Evolutionary conservation across 2,797 vertebrate species (phyloP).

Genomic region (Trematomus bernacchii): DNA sequence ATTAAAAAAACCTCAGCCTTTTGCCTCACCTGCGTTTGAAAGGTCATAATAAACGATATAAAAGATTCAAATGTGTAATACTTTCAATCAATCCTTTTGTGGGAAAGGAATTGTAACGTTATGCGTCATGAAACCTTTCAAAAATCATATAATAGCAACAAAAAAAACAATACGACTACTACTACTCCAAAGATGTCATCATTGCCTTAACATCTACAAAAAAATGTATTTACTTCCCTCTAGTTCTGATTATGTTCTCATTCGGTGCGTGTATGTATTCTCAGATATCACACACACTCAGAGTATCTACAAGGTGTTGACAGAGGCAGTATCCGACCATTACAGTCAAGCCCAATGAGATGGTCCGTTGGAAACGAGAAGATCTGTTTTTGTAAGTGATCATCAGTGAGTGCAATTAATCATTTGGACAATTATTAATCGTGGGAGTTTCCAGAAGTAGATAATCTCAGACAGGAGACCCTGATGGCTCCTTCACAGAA

Average conservation of each 20-base stretch:
- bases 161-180: background rate
- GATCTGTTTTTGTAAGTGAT: slow-evolving; percentile 58
- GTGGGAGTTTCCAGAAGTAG: slow-evolving; percentile 39
- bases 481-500: slow-evolving; percentile 25
- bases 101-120: no score
- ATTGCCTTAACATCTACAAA: slow-evolving; percentile 23
- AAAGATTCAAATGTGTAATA: background rate
- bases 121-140: background rate
- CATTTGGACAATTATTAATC: slow-evolving; percentile 73
- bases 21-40: background rate
- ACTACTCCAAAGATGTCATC: background rate
- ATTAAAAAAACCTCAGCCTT: background rate
- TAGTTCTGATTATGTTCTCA: background rate
- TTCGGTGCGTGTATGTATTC: background rate
- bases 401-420: slow-evolving; percentile 71
- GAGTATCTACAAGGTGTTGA: slow-evolving; percentile 56
- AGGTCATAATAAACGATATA: background rate
- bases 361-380: slow-evolving; percentile 64
- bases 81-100: background rate
- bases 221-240: slow-evolving; percentile 23
- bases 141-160: background rate
- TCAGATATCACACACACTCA: slow-evolving; percentile 21
- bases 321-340: slow-evolving; percentile 61
- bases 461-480: slow-evolving; percentile 39
- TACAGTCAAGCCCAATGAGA: slow-evolving; percentile 61